phyloP scores from a whole-genome alignment of 2,797 vertebrate species.

The Okamejei kenojei region DNA sequence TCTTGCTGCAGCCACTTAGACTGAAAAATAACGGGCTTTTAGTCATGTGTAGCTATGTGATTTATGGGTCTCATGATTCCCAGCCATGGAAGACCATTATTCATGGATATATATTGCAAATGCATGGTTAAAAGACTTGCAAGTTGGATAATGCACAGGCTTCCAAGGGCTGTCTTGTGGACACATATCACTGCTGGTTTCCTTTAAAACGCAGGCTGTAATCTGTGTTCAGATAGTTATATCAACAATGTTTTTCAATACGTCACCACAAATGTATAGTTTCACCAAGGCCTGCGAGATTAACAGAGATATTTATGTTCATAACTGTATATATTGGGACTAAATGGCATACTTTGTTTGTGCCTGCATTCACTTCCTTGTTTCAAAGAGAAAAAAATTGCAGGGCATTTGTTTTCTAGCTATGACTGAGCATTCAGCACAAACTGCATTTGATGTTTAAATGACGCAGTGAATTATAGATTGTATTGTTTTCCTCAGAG shows the following conservation, averaged over 20 bases:
- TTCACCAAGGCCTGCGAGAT: background rate
- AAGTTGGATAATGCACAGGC: slow-evolving; percentile 15
- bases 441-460: background rate
- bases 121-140: slow-evolving; percentile 10
- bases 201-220: background rate
- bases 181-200: background rate
- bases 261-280: background rate
- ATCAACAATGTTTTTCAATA: background rate
- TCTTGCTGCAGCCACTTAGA: background rate
- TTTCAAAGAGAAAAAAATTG: background rate
- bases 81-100: background rate
- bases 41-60: background rate
- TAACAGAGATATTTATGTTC: background rate
- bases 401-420: background rate
- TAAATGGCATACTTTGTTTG: background rate
- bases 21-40: background rate
- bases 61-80: slow-evolving; percentile 25
- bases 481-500: background rate
- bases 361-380: background rate
- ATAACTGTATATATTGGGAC: background rate
- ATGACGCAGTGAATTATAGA: background rate
- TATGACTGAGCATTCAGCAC: background rate
- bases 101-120: slow-evolving; percentile 22
- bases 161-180: background rate
- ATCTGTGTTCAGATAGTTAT: background rate